Conservation (phyloP, 1,140 invertebrate genomes). For the Tetramorium alpestre region DNA sequence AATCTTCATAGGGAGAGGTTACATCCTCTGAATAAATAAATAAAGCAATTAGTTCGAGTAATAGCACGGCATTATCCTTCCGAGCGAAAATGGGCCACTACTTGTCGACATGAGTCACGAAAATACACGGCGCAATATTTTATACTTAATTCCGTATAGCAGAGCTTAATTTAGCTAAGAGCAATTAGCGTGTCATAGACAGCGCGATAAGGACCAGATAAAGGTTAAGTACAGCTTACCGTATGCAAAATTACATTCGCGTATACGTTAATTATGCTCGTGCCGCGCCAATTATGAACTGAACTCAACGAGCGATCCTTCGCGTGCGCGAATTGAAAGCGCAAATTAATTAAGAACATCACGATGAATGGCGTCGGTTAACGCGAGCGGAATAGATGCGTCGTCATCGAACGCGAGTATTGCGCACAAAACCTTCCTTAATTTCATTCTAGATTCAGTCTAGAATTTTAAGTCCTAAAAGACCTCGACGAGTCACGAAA, state of each 20-base stretch:
- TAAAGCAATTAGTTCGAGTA: background rate
- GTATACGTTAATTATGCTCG: slow-evolving; percentile 38
- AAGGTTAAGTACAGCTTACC: slow-evolving; percentile 47
- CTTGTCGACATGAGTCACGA: slow-evolving; percentile 1
- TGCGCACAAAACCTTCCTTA: background rate
- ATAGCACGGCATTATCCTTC: background rate
- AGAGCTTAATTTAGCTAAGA: slow-evolving; percentile 51
- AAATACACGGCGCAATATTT: slow-evolving; percentile 40
- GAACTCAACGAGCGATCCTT: slow-evolving; percentile 14
- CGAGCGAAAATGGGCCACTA: slow-evolving; percentile 23
- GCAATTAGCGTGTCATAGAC: slow-evolving; percentile 41
- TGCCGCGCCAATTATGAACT: slow-evolving; percentile 37
- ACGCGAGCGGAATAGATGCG: slow-evolving; percentile 11
- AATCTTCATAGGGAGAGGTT: background rate
- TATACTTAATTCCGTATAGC: slow-evolving; percentile 21
- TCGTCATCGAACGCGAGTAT: background rate
- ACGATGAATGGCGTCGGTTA: slow-evolving; percentile 18
- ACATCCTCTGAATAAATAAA: background rate
- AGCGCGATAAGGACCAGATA: slow-evolving; percentile 45
- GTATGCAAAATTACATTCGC: slow-evolving; percentile 50
- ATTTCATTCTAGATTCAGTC: background rate
- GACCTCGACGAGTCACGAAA: background rate
- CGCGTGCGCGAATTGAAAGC: slow-evolving; percentile 38
- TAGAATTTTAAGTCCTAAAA: background rate
- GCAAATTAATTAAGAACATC: slow-evolving; percentile 46